Evolutionary conservation across 2,113 vertebrate species (phyloP), one percentile per base, ranked within the genome.

Genomic region (Cynopterus brachyotis): DNA sequence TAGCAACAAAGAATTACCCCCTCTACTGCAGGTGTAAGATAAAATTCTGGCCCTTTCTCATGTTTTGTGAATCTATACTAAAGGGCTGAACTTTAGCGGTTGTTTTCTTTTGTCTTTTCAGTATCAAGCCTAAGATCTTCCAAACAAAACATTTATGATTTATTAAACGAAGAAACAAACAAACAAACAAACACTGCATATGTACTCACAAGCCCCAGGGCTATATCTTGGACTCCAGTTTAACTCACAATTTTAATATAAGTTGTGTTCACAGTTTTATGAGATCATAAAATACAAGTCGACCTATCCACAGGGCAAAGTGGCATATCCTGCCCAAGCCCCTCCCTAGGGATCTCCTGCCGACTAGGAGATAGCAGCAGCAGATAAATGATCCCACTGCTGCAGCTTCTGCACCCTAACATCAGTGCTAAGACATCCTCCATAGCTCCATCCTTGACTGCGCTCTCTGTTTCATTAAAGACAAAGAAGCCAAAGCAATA

Each of bases 71-170:
- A 32, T 9, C 84, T n/a, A 6, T 2, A 15, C 45, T 2, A 3
- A 9, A 19, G 42, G 83, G 24, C 37, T 19, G 40, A 42, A 1
- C 4, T 40, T 73, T 15, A 35, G 35, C 0, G 10, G 20, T 42
- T 50, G 80, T 50, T 40, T 66, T 32, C 85, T 59, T 72, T 76
- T 40, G 32, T 47, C 32, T 90, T 83, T 93, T 79, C 57, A 32
- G 42, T 84, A 45, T 76, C 22, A 24, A 79, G 59, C 64, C 59
- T 20, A 78, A 66, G 59, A 93, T 66, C 59, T 82, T 70, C n/a
- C 70, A 55, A 81, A 85, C 53, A 57, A 53, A 80, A 62, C 45
- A 79, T 80, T 85, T 87, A 47, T 42, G 80, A 72, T 94, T 55
- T 88, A 67, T 73, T 91, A 84, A 30, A 73, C 24, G n/a, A n/a